A percentile compares a stretch with the other conserved stretches of the same genome.
These are phyloP conservation scores for Lasioglossum zephyrum DNA, from an alignment of 2,888 invertebrate species.

Conservation along the genomic window DNA sequence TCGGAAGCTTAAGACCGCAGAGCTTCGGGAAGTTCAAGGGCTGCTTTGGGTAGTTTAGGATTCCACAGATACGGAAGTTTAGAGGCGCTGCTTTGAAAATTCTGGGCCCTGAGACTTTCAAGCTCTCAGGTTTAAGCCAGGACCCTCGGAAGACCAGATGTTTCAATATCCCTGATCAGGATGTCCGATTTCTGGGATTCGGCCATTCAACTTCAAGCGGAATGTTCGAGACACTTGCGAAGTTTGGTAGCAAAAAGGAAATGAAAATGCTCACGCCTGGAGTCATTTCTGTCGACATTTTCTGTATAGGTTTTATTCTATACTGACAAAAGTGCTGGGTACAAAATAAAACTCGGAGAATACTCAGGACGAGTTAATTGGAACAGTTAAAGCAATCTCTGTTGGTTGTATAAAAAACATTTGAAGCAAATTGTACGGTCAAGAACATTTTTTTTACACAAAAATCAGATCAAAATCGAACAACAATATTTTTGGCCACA, in stretches of 20 bases:
- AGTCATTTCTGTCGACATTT: no score
- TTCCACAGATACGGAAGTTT: not conserved
- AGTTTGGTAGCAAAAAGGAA: not conserved
- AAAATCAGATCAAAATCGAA: not conserved
- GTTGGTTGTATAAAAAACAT: no score
- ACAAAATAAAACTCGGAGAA: no score
- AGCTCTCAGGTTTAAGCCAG: not conserved
- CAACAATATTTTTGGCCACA: not conserved
- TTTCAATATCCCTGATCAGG: not conserved
- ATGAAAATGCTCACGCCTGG: no score
- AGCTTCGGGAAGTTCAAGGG: not conserved
- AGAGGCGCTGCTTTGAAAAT: not conserved
- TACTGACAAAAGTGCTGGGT: no score
- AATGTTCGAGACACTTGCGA: not conserved
- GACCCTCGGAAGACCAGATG: not conserved
- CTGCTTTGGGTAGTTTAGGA: not conserved
- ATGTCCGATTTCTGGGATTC: not conserved
- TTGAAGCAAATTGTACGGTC: no score
- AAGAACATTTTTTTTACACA: no score
- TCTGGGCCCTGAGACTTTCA: not conserved
- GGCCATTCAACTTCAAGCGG: not conserved
- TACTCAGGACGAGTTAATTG: no score
- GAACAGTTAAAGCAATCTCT: no score
- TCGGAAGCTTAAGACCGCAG: not conserved
- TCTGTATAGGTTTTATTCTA: no score